Evolutionary conservation across 2,797 vertebrate genomes (phyloP), one percentile per base, ranked within the genome.

Genomic region (Oreochromis mossambicus): DNA sequence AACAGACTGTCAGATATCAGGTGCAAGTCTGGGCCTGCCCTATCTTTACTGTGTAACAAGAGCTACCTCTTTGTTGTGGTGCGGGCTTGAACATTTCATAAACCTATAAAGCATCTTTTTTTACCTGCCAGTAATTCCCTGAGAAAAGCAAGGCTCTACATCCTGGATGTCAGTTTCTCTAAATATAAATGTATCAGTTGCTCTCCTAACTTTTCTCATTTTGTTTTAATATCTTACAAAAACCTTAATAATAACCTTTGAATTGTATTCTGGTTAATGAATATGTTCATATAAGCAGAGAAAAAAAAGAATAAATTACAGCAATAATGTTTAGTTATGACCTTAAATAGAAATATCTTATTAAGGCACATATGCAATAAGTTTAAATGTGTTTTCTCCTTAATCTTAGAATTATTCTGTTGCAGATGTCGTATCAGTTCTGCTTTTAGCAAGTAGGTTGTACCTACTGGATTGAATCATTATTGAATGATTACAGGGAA

Each of bases 1-100:
- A 91, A 88, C 79, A 83, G 79, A 81, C 83, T 79, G 84, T 86
- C 78, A 83, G 77, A 79, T 90, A 87, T 88, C 89, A 88, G 83
- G 51, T 81, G 90, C 95, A 95, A 90, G 96, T 92, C 92, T 78
- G 81, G 87, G 80, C 95, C 80, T 89, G 96, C 85, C 94, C 80
- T 75, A 7, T 88, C 83, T 94, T 86, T 90, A 79, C 68, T 50
- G 77, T 88, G 94, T 93, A 95, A 95, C 84, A 38, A 52, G 90
- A 95, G 92, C 90, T 43, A 8, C 78, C 54, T 83, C 87, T 93
- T 94, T 93, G 90, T 91, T 85, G 84, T 85, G 46, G 78, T 54
- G 75, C 26, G 8, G 54, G 73, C 77, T 86, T 77, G 2, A 58
- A 17, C 78, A 78, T 77, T 77, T 93, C 75, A 86, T 90, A 83